phyloP scores from a whole-genome alignment of 2,797 vertebrate genomes.

The Apogon talboti region DNA sequence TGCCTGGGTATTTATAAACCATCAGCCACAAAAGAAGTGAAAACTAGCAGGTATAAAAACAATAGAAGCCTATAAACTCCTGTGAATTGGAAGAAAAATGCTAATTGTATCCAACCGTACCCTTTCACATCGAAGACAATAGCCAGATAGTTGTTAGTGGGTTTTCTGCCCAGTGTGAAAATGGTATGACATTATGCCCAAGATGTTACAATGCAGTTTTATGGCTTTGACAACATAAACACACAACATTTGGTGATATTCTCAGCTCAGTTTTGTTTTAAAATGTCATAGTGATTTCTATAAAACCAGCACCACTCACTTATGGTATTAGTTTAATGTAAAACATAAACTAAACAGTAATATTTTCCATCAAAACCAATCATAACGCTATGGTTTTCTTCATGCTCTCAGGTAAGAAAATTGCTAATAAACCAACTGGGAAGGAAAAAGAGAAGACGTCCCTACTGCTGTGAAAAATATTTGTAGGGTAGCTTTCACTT shows the following conservation, averaged over 20 bases:
- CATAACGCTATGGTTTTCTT: slow-evolving; percentile 1
- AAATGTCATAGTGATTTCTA: neutral
- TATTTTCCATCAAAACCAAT: slow-evolving; percentile 5
- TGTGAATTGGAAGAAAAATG: too few species aligned
- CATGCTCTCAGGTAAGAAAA: slow-evolving; percentile 17
- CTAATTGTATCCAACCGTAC: too few species aligned
- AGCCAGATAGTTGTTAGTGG: too few species aligned
- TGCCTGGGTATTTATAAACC: too few species aligned
- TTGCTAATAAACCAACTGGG: slow-evolving; percentile 45
- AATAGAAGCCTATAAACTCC: too few species aligned
- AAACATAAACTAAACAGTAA: slow-evolving; percentile 12
- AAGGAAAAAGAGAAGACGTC: slow-evolving; percentile 20
- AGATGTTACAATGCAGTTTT: slow-evolving; percentile 3
- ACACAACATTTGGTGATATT: neutral
- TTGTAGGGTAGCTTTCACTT: slow-evolving; percentile 48
- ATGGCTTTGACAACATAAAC: neutral
- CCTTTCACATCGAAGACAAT: too few species aligned
- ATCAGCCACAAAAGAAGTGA: too few species aligned
- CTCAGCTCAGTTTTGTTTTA: neutral
- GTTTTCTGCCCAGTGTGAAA: too few species aligned
- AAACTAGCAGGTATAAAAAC: too few species aligned
- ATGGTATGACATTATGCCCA: neutral
- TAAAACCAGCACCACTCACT: neutral
- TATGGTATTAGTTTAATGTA: neutral
- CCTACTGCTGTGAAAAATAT: slow-evolving; percentile 47